Evolutionary conservation across 2,113 vertebrate species (phyloP).

Genomic region (Aspidoscelis tigris): DNA sequence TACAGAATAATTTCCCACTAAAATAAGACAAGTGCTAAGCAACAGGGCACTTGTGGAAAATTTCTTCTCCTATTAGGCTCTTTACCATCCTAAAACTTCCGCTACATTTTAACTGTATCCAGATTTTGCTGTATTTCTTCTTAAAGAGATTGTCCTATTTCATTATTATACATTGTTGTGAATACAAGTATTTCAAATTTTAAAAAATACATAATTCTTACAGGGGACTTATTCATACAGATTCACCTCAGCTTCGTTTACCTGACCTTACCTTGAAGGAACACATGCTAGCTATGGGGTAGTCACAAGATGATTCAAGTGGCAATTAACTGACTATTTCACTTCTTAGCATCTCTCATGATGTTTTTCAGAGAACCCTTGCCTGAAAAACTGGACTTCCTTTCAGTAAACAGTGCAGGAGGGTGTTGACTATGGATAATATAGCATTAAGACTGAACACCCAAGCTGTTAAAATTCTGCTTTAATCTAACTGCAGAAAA

Average conservation of each 20-base stretch:
- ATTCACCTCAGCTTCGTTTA: neutral
- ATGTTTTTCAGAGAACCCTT: neutral
- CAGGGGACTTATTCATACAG: too few relatives aligned
- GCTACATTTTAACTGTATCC: too few relatives aligned
- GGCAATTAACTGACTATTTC: neutral
- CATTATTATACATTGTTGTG: too few relatives aligned
- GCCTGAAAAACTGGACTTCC: neutral
- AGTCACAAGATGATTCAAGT: constrained; percentile 6
- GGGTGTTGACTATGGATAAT: neutral
- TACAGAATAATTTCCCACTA: too few relatives aligned
- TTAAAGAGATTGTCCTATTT: too few relatives aligned
- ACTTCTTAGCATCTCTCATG: neutral
- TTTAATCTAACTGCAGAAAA: neutral
- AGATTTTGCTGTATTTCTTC: too few relatives aligned
- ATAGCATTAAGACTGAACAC: neutral
- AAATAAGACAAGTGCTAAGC: too few relatives aligned
- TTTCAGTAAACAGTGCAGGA: neutral
- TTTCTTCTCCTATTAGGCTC: too few relatives aligned
- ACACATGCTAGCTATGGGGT: neutral
- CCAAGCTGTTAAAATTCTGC: neutral
- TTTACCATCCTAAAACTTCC: too few relatives aligned
- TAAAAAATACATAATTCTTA: neutral
- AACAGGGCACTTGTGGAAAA: too few relatives aligned
- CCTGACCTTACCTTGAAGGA: neutral
- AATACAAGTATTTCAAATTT: too few relatives aligned